Conservation (phyloP, 1,140 invertebrate genomes). For the Lanistes nyassanus region DNA sequence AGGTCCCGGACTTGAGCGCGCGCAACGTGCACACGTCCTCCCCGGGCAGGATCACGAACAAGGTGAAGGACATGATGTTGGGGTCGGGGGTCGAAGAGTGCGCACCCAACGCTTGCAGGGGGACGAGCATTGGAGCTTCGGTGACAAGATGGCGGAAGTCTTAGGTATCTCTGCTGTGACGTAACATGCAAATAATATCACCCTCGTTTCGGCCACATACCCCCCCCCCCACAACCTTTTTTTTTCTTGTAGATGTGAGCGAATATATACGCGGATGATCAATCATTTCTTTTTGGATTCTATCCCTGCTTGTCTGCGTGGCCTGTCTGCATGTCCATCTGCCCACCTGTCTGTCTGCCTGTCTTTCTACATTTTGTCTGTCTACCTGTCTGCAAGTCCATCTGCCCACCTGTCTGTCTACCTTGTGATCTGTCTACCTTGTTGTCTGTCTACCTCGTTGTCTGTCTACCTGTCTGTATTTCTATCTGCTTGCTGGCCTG, state of each 20-base stretch:
- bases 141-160: no score
- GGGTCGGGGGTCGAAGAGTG: no score
- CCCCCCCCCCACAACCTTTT: neutral
- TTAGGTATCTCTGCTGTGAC: no score
- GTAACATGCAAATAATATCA: neutral
- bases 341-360: no score
- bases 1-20: constrained; percentile 43
- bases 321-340: no score
- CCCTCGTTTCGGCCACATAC: neutral
- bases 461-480: neutral
- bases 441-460: no score
- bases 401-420: neutral
- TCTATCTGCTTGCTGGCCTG: neutral
- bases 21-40: constrained; percentile 51
- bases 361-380: neutral
- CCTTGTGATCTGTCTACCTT: no score
- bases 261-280: neutral
- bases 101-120: no score
- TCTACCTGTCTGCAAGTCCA: neutral
- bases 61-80: constrained; percentile 35
- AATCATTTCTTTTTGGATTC: no score
- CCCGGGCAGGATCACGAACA: constrained; percentile 51
- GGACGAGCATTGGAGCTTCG: no score
- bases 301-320: no score
- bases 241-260: neutral